These are phyloP conservation scores for Chelon labrosus DNA, from an alignment of 2,797 vertebrate species.

Conservation along the genomic window DNA sequence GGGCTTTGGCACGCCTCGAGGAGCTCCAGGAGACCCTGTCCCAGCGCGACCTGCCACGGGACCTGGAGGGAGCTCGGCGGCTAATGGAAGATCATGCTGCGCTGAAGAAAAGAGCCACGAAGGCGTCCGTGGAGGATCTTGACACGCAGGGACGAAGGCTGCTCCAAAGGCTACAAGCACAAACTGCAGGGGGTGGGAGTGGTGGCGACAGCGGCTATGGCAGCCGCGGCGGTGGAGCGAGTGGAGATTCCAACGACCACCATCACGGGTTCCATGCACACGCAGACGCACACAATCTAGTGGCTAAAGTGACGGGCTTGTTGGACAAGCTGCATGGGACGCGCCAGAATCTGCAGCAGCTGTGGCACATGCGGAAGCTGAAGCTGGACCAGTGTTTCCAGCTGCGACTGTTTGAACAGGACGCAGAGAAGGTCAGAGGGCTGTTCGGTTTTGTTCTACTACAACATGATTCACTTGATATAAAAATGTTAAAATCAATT, in stretches of 20 bases:
- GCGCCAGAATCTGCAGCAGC: conserved; percentile 95
- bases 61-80: conserved; percentile 93
- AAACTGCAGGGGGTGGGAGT: conserved; percentile 83
- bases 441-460: background rate
- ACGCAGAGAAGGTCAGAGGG: conserved; percentile 93
- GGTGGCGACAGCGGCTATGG: conserved; percentile 81
- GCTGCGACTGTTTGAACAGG: conserved; percentile 96
- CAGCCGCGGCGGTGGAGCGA: conserved; percentile 81
- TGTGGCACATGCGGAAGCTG: conserved; percentile 95
- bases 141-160: conserved; percentile 95
- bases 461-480: background rate
- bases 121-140: conserved; percentile 95
- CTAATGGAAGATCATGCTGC: conserved; percentile 96
- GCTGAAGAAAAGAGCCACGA: conserved; percentile 95
- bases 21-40: conserved; percentile 96
- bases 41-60: conserved; percentile 94
- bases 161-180: conserved; percentile 92
- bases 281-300: conserved; percentile 93
- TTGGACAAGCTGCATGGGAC: conserved; percentile 95
- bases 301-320: conserved; percentile 93
- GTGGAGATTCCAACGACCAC: conserved; percentile 78
- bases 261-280: conserved; percentile 81
- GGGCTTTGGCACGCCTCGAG: conserved; percentile 92
- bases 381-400: conserved; percentile 98
- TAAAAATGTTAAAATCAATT: background rate